Base-by-base conservation (phyloP, 2,888 invertebrate genomes). In the Ischnus inquisitorius region DNA sequence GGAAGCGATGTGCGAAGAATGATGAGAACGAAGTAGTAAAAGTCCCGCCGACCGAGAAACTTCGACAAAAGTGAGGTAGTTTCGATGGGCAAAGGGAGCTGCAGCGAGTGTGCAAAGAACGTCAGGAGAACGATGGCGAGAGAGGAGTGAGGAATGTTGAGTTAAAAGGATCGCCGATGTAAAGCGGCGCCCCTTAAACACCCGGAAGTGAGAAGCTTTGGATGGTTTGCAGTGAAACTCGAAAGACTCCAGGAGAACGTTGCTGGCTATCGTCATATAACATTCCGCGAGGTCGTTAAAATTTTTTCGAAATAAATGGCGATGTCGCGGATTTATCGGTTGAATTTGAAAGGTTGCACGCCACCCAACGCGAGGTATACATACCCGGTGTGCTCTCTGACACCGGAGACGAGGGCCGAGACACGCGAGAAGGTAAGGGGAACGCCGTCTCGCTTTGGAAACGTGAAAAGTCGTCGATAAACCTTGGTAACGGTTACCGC, bases 251-350 rank as follows among this genome's bases (percentile, higher is more conserved):
- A 14, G 19, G n/a, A 51, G 46, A 81, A 39, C 68, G 64, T 71
- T 71, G 43, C 67, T 48, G 10, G 6, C 25, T 60, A 22, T 41
- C 8, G 51, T 51, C 16, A 64, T 69, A 65, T 65, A 84, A 81
- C 78, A 69, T 64, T 68, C 10, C 69, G 64, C n/a, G 51, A 46
- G 62, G 65, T 81, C 80, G 69, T 84, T 81, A 84, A 71, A 84
- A 81, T 74, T 84, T 81, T 84, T 48, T 16, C 64, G 57, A 71
- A 81, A 79, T 81, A 84, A 75, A 75, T 64, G 71, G 68, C 46
- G n/a, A 68, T 54, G 72, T 76, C 39, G 60, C 48, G 22, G 43
- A 83, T 77, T 80, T 76, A 83, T 83, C 71, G 79, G 68, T 46
- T 69, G 82, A 75, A 74, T 79, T 79, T 39, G 69, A 75, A 75